Percentiles rank a stretch among this genome's conserved stretches.
Conservation (phyloP, 2,113 vertebrate species). For the Psittacara wagleri region DNA sequence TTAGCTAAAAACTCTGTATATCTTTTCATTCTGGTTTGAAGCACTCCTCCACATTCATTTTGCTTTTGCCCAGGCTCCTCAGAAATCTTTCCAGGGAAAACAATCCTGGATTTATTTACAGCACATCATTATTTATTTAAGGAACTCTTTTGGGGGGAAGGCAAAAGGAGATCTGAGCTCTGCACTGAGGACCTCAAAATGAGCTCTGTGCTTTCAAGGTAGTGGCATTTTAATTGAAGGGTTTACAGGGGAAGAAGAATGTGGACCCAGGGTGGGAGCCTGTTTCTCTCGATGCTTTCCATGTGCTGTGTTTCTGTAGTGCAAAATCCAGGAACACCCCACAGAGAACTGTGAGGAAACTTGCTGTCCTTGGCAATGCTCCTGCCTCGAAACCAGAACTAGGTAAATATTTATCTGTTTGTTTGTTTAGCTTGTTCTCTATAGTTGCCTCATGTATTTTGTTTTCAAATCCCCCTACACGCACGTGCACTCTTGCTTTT, state of each 20-base stretch:
- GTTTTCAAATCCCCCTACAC: not conserved
- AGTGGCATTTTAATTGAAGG: not conserved
- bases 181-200: not conserved
- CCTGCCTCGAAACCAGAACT: not conserved
- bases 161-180: not conserved
- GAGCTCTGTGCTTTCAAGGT: not conserved
- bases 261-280: not conserved
- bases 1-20: not conserved
- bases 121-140: conserved; percentile 32
- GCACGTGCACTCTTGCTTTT: not conserved
- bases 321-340: not conserved
- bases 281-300: not conserved
- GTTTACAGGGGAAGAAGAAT: not conserved
- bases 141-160: not conserved
- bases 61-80: not conserved
- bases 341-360: not conserved
- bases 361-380: not conserved
- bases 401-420: not conserved
- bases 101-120: conserved; percentile 47
- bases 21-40: conserved; percentile 18
- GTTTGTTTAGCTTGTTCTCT: not conserved
- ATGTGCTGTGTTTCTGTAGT: not conserved
- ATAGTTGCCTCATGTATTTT: not conserved
- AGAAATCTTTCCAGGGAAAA: conserved; percentile 62
- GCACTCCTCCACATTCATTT: conserved; percentile 10